Base-by-base conservation (phyloP, 2,888 invertebrate species). In the Cyclophora punctaria region DNA sequence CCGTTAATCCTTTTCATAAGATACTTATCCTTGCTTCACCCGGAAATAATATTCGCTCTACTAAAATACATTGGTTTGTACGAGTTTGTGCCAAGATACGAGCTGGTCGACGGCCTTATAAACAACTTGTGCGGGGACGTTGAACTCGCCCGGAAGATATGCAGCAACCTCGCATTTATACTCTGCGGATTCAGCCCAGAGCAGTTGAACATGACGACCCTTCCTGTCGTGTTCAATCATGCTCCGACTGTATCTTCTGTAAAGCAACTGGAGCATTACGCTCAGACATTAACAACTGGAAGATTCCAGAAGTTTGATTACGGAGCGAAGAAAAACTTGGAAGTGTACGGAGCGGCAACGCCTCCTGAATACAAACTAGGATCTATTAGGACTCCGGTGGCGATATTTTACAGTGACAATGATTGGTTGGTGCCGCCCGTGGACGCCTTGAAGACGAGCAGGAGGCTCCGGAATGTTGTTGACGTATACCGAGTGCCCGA, bases 181-280 rank as follows among this genome's bases (percentile, higher is more conserved):
- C 20, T 56, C 2, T 45, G 47, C 46, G 66, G 68, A 5, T 62
- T 57, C 7, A 50, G 57, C 46, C 47, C 52, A 44, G 46, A 44
- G 37, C 57, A 61, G 47, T 37, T 60, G 7, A 60, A 67, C 45
- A 42, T 56, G 3, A 52, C 56, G 2, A 57, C 52, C 3, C 45
- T 67, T 7, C 62, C 67, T 1, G 58, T 59, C 3, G 48, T 67
- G 46, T 49, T 59, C 5, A 45, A 56, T 7, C 61, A 69, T 47
- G 34, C 59, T 3, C 59, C 66, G 5, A 78, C 88, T 5, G 89
- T 89, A 3, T 74, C 82, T 0, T 78, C 89, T 1, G 71, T 73
- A 0, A 76, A 80, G 57, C 87, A 89, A 56, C 52, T 90, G 3
- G 53, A 62, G 35, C 71, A 73, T 53, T 73, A 62, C 46, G 57